Evolutionary conservation across 2,888 invertebrate genomes (phyloP).

Genomic region (Crematogaster levior): DNA sequence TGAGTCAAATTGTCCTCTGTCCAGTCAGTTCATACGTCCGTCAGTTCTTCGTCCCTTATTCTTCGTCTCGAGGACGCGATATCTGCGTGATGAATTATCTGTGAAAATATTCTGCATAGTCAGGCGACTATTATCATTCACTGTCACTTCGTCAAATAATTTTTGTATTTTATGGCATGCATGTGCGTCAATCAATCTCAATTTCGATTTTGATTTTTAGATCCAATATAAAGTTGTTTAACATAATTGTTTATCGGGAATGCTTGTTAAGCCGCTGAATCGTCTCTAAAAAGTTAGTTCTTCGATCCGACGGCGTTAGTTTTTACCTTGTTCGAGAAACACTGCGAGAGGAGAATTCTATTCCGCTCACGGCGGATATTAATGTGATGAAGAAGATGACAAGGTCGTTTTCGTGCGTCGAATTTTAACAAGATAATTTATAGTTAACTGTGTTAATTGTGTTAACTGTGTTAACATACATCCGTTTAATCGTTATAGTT

Average conservation of each 20-base stretch:
- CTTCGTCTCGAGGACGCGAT: constrained; percentile 9
- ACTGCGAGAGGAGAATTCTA: background rate
- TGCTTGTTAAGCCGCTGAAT: too few relatives aligned
- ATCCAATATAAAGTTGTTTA: background rate
- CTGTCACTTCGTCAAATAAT: constrained; percentile 34
- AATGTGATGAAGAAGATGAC: constrained; percentile 21
- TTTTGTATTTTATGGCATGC: background rate
- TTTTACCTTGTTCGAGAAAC: background rate
- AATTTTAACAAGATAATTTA: constrained; percentile 12
- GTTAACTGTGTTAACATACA: too few relatives aligned
- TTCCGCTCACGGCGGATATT: background rate
- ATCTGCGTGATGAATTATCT: constrained; percentile 28
- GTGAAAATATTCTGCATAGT: constrained; percentile 14
- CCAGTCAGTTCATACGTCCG: too few relatives aligned
- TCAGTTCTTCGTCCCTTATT: constrained; percentile 11
- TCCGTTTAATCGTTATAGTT: constrained; percentile 17
- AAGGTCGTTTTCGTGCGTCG: constrained; percentile 12
- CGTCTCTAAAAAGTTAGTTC: constrained; percentile 10
- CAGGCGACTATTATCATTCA: constrained; percentile 17
- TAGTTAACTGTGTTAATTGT: background rate
- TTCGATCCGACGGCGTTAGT: background rate
- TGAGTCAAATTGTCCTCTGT: constrained; percentile 9
- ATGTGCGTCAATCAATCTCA: background rate
- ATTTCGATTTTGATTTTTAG: background rate
- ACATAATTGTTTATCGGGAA: background rate